phyloP scores from a whole-genome alignment of 1,140 invertebrate genomes.

The Eueides isabella region DNA sequence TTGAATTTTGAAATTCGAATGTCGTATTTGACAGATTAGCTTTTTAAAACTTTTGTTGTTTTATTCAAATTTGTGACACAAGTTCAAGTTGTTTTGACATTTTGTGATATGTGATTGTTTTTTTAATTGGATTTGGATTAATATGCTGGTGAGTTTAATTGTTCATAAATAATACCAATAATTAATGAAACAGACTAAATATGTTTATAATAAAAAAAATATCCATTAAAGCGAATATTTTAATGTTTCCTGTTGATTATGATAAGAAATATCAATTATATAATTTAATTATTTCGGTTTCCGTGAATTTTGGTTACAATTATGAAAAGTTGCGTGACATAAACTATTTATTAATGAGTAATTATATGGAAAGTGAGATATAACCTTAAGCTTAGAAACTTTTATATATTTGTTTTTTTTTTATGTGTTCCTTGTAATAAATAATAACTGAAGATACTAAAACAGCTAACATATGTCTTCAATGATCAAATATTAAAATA shows the following conservation, averaged over 20 bases:
- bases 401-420: not conserved
- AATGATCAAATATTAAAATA: no score
- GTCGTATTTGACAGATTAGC: constrained; percentile 38
- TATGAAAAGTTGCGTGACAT: not conserved
- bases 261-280: not conserved
- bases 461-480: no score
- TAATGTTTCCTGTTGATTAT: not conserved
- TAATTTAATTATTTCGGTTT: not conserved
- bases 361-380: not conserved
- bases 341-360: not conserved
- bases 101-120: constrained; percentile 6
- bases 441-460: no score
- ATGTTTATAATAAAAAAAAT: not conserved
- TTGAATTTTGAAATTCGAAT: constrained; percentile 52
- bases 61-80: not conserved
- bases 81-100: constrained; percentile 12
- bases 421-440: no score
- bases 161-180: not conserved
- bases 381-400: not conserved
- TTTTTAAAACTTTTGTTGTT: constrained; percentile 27
- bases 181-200: not conserved
- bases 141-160: not conserved
- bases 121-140: not conserved
- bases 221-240: not conserved
- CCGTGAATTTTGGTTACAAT: not conserved